A percentile compares a stretch with the other conserved stretches of the same genome.
Conservation (phyloP, 2,113 vertebrate genomes). For the Thermophis baileyi region DNA sequence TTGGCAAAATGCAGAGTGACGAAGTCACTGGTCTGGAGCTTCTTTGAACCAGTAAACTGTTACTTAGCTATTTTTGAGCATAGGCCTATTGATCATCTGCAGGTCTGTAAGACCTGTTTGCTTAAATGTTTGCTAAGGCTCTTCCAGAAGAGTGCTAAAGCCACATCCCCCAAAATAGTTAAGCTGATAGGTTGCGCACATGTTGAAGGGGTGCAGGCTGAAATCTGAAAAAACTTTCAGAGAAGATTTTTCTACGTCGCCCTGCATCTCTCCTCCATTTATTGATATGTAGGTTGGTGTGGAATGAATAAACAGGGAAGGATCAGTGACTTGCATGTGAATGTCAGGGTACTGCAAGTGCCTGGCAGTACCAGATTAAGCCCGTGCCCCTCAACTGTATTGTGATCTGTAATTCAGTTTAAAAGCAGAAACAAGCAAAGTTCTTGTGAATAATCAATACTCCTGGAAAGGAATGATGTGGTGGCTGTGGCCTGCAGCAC, state of each 20-base stretch:
- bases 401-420: not conserved
- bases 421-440: not conserved
- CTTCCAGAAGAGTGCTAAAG: not conserved
- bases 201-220: not conserved
- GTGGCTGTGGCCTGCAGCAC: not conserved
- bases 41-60: not conserved
- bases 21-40: not conserved
- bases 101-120: not conserved
- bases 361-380: not conserved
- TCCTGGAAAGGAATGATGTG: not conserved
- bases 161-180: not conserved
- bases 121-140: not conserved
- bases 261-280: not conserved
- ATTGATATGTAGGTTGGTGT: not conserved
- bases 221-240: not conserved
- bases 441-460: not conserved
- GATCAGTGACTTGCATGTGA: not conserved
- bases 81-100: not conserved
- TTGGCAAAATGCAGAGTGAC: not conserved
- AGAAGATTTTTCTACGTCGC: not conserved
- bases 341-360: not conserved
- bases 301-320: not conserved
- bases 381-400: not conserved
- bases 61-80: not conserved
- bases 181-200: not conserved